Conservation (phyloP, 1,140 invertebrate species). For the Trichoplusia ni region DNA sequence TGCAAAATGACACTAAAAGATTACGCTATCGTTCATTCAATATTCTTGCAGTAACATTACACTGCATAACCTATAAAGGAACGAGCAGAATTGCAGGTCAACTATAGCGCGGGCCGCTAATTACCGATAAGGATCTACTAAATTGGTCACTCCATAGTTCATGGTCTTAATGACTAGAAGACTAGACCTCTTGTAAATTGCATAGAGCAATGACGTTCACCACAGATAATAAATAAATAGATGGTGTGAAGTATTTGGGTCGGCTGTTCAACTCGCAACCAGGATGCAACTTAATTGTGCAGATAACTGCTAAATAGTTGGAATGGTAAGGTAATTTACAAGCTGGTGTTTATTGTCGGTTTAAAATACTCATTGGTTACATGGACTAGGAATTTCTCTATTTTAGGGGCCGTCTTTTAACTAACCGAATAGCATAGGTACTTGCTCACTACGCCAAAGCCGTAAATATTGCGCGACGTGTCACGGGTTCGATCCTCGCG, state of each 20-base stretch:
- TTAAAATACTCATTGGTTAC: conserved; percentile 8
- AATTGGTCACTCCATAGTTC: conserved; percentile 28
- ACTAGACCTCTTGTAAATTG: background rate
- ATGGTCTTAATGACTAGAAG: conserved; percentile 18
- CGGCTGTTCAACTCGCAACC: conserved; percentile 36
- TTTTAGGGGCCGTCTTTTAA: no score
- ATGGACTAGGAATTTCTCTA: background rate
- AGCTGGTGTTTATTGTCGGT: background rate
- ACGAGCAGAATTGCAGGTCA: conserved; percentile 10
- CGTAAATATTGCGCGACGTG: no score
- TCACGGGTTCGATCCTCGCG: no score
- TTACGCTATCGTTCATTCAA: background rate
- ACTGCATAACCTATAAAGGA: background rate
- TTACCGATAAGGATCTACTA: conserved; percentile 6
- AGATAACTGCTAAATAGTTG: conserved; percentile 25
- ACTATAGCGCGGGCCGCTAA: background rate
- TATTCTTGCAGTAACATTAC: background rate
- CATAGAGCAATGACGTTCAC: conserved; percentile 12
- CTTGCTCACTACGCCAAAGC: no score
- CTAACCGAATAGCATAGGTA: no score
- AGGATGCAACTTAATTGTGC: conserved; percentile 39
- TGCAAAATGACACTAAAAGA: background rate
- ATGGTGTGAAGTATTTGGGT: conserved; percentile 39
- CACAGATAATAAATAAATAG: conserved; percentile 12
- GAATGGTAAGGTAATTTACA: conserved; percentile 16